phyloP scores from a whole-genome alignment of 2,113 vertebrate genomes.

The Candoia aspera region DNA sequence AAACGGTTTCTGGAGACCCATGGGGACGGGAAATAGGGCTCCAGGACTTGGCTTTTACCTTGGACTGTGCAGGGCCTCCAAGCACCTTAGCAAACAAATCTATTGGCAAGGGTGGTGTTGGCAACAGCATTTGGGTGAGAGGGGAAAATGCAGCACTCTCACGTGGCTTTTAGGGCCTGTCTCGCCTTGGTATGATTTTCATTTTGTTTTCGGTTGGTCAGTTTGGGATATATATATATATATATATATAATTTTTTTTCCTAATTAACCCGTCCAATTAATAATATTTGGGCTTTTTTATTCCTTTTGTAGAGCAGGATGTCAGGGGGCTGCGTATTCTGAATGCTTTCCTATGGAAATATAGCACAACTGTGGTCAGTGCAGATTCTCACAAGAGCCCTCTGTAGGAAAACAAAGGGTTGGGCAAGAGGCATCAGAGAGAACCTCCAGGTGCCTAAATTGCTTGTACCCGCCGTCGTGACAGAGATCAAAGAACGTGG shows the following conservation, averaged over 20 bases:
- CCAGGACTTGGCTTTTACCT: conserved; percentile 53
- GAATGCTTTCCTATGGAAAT: conserved; percentile 79
- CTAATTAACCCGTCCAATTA: conserved; percentile 60
- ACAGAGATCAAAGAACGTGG: conserved; percentile 43
- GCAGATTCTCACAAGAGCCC: conserved; percentile 63
- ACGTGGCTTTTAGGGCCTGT: conserved; percentile 55
- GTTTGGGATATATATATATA: conserved; percentile 33
- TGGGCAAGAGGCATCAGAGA: conserved; percentile 54
- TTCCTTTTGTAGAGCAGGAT: conserved; percentile 71
- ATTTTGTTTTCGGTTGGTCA: conserved; percentile 61
- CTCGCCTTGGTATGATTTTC: conserved; percentile 22
- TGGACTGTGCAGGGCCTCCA: conserved; percentile 60
- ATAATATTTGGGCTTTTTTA: conserved; percentile 71
- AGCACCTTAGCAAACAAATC: conserved; percentile 74
- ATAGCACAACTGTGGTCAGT: conserved; percentile 64
- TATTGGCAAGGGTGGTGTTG: conserved; percentile 66
- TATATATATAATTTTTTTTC: not conserved
- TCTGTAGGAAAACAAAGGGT: conserved; percentile 43
- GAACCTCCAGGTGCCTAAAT: conserved; percentile 53
- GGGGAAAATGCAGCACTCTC: conserved; percentile 54
- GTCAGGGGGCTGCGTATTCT: conserved; percentile 51
- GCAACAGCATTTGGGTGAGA: conserved; percentile 50
- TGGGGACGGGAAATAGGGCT: conserved; percentile 42
- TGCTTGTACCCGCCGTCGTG: conserved; percentile 33
- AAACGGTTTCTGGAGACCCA: conserved; percentile 17